Evolutionary conservation across 2,113 vertebrate genomes (phyloP), one percentile per base, ranked within the genome.

Genomic region (Lichenostomus cassidix): DNA sequence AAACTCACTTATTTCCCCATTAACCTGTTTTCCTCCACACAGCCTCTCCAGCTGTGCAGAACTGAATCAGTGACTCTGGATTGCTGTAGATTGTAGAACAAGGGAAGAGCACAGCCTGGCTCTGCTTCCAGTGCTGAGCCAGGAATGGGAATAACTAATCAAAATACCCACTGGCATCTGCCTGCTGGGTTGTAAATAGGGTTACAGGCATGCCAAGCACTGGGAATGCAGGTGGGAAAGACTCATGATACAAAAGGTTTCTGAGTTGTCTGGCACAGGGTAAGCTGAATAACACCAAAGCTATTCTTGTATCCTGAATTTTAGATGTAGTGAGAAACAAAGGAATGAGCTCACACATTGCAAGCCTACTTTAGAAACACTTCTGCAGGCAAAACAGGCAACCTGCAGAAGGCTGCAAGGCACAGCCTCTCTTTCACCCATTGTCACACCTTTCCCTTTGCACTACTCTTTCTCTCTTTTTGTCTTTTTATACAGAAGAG

Each of bases 71-170:
- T 59, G 64, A 47, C 31, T 89, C 27, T 21, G 15, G 35, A 39
- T 2, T 67, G 53, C 73, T 37, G 46, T 0, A 0, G 33, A 44
- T 0, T 41, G 42, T 7, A 29, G 52, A 60, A 83, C 0, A 2
- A 89, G 60, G 29, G 15, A 91, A 84, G 37, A 37, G 81, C 60
- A 53, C n/a, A 73, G 46, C 11, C 76, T 64, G 53, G 39, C 60
- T 64, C 49, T 53, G 1, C 55, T 58, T 80, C 73, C 80, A 77
- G 63, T 15, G 42, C 68, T 39, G 58, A 95, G 64, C 64, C 68
- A 65, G 42, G 28, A 53, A 46, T 25, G 27, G 80, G 65, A 89
- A 74, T 27, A 87, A 60, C 20, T 52, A 7, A 83, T 15, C 77
- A 39, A 92, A 89, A 83, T 18, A 41, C n/a, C 39, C 81, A 21